phyloP scores from a whole-genome alignment of 2,888 invertebrate species.

The Parnassius mnemosyne region DNA sequence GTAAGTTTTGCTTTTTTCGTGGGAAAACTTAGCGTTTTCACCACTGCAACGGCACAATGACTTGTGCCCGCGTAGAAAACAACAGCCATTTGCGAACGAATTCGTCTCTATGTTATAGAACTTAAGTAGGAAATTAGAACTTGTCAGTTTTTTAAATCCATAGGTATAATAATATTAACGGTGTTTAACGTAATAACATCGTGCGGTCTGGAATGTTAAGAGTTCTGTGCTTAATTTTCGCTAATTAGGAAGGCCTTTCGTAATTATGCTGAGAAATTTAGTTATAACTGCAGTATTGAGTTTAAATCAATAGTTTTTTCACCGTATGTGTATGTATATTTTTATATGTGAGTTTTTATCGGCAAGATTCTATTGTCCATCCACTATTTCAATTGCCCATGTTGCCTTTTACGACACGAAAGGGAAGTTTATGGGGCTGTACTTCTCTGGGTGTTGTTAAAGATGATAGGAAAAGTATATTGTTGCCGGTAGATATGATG shows the following conservation, averaged over 20 bases:
- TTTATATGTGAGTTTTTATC: too few species aligned
- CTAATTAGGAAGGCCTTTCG: conserved; percentile 28
- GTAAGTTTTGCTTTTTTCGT: conserved; percentile 76
- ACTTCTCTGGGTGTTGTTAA: too few species aligned
- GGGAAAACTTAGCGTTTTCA: conserved; percentile 71
- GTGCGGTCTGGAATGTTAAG: conserved; percentile 31
- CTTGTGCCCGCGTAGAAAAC: conserved; percentile 40
- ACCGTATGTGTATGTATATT: too few species aligned
- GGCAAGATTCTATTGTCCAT: too few species aligned
- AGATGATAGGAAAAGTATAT: too few species aligned
- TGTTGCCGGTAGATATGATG: too few species aligned
- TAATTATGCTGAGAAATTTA: conserved; percentile 15
- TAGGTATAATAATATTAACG: conserved; percentile 46
- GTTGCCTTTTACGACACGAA: too few species aligned
- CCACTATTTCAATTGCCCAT: too few species aligned
- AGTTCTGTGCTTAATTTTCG: conserved; percentile 30
- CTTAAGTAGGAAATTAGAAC: conserved; percentile 31
- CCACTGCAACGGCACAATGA: conserved; percentile 59
- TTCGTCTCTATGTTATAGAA: conserved; percentile 31
- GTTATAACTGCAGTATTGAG: background rate
- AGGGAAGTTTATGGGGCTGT: too few species aligned
- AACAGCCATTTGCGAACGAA: conserved; percentile 31
- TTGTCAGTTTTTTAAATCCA: conserved; percentile 17
- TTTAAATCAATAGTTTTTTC: too few species aligned
- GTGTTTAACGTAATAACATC: conserved; percentile 46